Evolutionary conservation across 2,888 invertebrate genomes (phyloP).

Genomic region (Pterobdella sp.): DNA sequence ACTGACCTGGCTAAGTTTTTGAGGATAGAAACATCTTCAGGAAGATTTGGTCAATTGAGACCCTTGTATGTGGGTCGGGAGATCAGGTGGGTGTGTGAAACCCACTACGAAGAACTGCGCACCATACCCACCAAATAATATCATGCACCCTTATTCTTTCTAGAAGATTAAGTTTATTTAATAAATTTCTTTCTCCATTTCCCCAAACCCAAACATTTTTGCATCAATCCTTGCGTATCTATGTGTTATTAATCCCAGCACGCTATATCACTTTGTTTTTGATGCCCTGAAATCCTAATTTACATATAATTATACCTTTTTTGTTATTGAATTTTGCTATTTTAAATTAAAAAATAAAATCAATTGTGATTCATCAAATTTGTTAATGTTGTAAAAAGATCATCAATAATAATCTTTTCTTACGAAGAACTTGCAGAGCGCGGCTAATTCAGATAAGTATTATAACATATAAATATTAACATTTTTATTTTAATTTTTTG

Average conservation of each 20-base stretch:
- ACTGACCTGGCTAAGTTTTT: slow-evolving; percentile 38
- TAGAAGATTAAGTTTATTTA: not conserved
- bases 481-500: too few species aligned
- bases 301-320: slow-evolving; percentile 5
- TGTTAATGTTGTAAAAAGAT: too few species aligned
- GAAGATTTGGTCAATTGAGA: slow-evolving; percentile 38
- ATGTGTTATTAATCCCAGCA: not conserved
- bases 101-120: slow-evolving; percentile 39
- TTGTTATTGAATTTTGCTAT: too few species aligned
- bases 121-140: slow-evolving; percentile 37
- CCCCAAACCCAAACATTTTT: not conserved
- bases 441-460: too few species aligned
- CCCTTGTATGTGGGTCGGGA: slow-evolving; percentile 39
- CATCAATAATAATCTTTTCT: too few species aligned
- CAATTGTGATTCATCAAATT: too few species aligned
- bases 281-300: not conserved
- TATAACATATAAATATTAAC: too few species aligned
- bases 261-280: not conserved
- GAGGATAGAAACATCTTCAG: slow-evolving; percentile 37
- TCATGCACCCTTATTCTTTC: not conserved
- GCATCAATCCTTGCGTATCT: not conserved
- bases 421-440: too few species aligned
- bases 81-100: slow-evolving; percentile 39
- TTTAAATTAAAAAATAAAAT: too few species aligned
- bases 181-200: not conserved